Conservation (phyloP, 2,888 invertebrate species). For the Drosophila antonietae region DNA sequence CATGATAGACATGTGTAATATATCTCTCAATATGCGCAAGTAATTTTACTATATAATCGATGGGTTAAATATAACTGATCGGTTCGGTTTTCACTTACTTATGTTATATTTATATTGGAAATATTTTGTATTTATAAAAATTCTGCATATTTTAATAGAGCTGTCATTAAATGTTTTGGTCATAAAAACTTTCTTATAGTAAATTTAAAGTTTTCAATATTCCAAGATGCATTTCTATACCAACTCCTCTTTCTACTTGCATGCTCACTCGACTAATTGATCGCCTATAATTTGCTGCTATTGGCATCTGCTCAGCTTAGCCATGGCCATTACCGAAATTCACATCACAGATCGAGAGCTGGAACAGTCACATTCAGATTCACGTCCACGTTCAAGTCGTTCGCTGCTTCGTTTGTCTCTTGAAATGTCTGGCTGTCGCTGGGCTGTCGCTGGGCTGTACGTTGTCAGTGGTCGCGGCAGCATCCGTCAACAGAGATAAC, state of each 20-base stretch:
- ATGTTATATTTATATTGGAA: no score
- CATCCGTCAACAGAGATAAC: slow-evolving; percentile 83
- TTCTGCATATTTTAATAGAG: no score
- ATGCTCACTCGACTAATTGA: background rate
- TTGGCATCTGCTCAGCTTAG: slow-evolving; percentile 21
- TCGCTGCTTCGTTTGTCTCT: slow-evolving; percentile 42
- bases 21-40: background rate
- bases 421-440: slow-evolving; percentile 72
- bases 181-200: no score
- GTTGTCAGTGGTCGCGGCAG: slow-evolving; percentile 81
- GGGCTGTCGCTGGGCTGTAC: slow-evolving; percentile 73
- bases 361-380: slow-evolving; percentile 11
- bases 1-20: no score
- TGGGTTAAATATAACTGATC: no score
- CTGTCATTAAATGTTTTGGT: no score
- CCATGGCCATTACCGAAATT: slow-evolving; percentile 20
- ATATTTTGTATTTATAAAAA: no score
- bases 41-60: no score
- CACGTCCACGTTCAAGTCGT: slow-evolving; percentile 27
- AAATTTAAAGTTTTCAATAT: background rate
- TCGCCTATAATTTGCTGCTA: slow-evolving; percentile 10
- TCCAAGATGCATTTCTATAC: background rate
- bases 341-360: slow-evolving; percentile 27
- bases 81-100: no score
- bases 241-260: background rate